Conservation (phyloP, 2,797 vertebrate genomes). For the Apodemus agrarius region DNA sequence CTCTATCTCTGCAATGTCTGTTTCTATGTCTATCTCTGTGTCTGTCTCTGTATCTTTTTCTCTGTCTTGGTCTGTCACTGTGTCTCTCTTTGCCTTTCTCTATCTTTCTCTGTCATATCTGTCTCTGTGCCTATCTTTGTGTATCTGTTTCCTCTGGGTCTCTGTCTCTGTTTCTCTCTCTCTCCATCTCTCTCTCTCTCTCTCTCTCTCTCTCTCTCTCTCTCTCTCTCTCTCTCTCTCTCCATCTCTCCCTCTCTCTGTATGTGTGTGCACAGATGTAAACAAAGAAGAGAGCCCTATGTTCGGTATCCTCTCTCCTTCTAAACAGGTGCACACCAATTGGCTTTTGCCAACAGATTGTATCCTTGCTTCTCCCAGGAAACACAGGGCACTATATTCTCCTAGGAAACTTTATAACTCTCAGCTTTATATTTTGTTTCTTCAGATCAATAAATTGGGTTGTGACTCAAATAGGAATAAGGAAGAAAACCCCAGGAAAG, state of each 20-base stretch:
- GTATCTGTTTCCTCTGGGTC: too few relatives aligned
- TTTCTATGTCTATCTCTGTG: background rate
- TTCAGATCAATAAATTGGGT: background rate
- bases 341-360: background rate
- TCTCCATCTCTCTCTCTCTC: background rate
- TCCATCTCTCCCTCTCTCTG: background rate
- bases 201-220: background rate
- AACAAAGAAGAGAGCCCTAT: background rate
- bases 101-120: too few relatives aligned
- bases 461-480: background rate
- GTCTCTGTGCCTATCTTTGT: background rate
- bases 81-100: background rate
- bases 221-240: background rate
- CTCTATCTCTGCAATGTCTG: too few relatives aligned
- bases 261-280: background rate
- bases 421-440: background rate
- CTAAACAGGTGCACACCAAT: background rate
- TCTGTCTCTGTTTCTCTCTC: too few relatives aligned
- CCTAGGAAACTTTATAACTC: background rate
- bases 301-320: background rate
- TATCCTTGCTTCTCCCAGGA: background rate
- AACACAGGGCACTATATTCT: background rate
- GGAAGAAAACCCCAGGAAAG: background rate
- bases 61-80: background rate
- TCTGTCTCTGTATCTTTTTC: background rate